Evolutionary conservation across 2,888 invertebrate genomes (phyloP), one percentile per base, ranked within the genome.

Genomic region (Teleogryllus oceanicus): DNA sequence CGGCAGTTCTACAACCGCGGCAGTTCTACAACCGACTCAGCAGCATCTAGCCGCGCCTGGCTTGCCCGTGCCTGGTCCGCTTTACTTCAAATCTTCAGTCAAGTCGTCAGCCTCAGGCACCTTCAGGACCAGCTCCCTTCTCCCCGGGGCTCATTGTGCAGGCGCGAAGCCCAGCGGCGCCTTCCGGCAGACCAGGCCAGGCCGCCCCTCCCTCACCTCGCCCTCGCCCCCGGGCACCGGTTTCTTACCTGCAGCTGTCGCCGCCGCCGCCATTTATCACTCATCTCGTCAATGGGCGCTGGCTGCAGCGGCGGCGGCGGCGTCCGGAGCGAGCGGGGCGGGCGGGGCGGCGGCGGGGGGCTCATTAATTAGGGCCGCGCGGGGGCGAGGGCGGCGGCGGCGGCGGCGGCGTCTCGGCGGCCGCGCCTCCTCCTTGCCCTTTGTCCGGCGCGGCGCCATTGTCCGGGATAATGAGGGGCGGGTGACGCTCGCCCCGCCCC

Each of bases 181-280:
- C 37, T 37, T 37, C 37, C 37, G 37, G 37, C 37, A 8, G 37
- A 5, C 37, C 37, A 8, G 37, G 2, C 24, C 24, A 10, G 2
- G 5, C 62, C 10, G 5, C 62, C 62, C 2, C 18, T 3, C n/a
- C 62, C 62, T 62, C 8, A 2, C 18, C 12, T 2, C 12, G 5
- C 16, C 16, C 62, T 62, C 18, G 62, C 4, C 62, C 62, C n/a
- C 62, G 16, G 62, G n/a, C 62, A 62, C 62, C 62, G 62, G 62
- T 62, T 62, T 62, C 62, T 62, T 62, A 62, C 62, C 62, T 62
- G 62, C 62, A 62, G 62, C 62, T 62, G 62, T 62, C 62, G 62
- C 62, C n/a, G n/a, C 16, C 62, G 62, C n/a, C 62, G 62, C 62
- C 62, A 62, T 62, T 62, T 62, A 62, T 62, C 62, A 62, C 62